A percentile compares a stretch with the other conserved stretches of the same genome.
These are phyloP conservation scores for Chrysotoxum bicinctum DNA, from an alignment of 2,888 invertebrate genomes.

Conservation along the genomic window DNA sequence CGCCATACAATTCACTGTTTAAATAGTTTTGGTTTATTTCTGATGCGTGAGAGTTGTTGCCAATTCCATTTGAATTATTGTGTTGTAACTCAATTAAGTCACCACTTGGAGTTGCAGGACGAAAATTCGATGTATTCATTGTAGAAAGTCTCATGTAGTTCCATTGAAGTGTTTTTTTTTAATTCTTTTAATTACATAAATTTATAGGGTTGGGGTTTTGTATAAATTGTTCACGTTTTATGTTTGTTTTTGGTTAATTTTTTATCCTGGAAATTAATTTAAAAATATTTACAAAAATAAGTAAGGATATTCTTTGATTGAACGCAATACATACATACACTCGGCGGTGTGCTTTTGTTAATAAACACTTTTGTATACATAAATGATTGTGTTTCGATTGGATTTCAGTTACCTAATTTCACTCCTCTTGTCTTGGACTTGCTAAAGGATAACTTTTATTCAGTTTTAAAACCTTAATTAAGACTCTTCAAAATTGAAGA, in stretches of 20 bases:
- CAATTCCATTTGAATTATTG: conserved; percentile 18
- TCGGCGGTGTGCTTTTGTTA: not conserved
- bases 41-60: not conserved
- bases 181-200: not conserved
- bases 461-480: too few relatives aligned
- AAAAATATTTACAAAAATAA: not conserved
- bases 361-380: not conserved
- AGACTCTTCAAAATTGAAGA: too few relatives aligned
- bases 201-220: not conserved
- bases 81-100: conserved; percentile 47
- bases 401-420: too few relatives aligned
- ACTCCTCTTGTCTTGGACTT: too few relatives aligned
- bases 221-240: not conserved
- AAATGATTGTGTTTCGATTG: too few relatives aligned
- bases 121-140: conserved; percentile 68
- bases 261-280: conserved; percentile 11
- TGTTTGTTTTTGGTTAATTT: not conserved
- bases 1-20: conserved; percentile 26
- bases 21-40: conserved; percentile 16
- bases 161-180: conserved; percentile 58
- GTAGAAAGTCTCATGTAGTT: conserved; percentile 48
- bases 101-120: conserved; percentile 55
- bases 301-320: not conserved
- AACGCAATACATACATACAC: conserved; percentile 16
- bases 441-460: too few relatives aligned